phyloP scores from a whole-genome alignment of 2,888 invertebrate genomes.

The Drosophila parthenogenetica region DNA sequence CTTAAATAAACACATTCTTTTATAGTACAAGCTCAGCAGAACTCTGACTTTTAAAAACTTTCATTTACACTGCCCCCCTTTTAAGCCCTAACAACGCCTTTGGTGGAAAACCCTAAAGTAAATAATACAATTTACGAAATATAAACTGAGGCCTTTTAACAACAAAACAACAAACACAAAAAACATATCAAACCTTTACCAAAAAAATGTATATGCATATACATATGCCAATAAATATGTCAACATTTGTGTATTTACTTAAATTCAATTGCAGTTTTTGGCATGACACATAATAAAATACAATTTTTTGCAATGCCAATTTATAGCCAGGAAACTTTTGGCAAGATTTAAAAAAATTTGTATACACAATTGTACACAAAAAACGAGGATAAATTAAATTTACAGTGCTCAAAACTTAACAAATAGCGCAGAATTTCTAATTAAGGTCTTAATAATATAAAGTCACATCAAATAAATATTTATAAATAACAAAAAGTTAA shows the following conservation, averaged over 20 bases:
- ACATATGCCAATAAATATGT: slow-evolving; percentile 49
- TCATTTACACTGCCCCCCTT: background rate
- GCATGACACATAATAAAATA: slow-evolving; percentile 48
- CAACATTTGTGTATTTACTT: slow-evolving; percentile 57
- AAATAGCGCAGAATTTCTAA: background rate
- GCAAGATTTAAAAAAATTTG: slow-evolving; percentile 31
- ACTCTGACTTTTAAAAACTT: background rate
- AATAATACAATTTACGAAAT: slow-evolving; percentile 54
- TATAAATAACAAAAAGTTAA: background rate
- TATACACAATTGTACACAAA: slow-evolving; percentile 3
- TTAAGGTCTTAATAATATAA: slow-evolving; percentile 6
- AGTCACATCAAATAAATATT: too few species aligned
- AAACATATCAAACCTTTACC: background rate
- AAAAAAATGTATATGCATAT: background rate
- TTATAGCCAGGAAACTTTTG: slow-evolving; percentile 30
- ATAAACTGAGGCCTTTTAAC: slow-evolving; percentile 17
- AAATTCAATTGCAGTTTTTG: slow-evolving; percentile 65
- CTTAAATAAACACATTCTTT: background rate
- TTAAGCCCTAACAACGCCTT: background rate
- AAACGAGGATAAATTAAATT: slow-evolving; percentile 14
- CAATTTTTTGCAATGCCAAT: slow-evolving; percentile 28
- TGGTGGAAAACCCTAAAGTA: slow-evolving; percentile 32
- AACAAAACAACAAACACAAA: slow-evolving; percentile 6
- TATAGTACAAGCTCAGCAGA: background rate
- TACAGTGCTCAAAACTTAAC: background rate